Conservation (phyloP, 2,797 vertebrate genomes). For the Amblyopsis hoosieri region DNA sequence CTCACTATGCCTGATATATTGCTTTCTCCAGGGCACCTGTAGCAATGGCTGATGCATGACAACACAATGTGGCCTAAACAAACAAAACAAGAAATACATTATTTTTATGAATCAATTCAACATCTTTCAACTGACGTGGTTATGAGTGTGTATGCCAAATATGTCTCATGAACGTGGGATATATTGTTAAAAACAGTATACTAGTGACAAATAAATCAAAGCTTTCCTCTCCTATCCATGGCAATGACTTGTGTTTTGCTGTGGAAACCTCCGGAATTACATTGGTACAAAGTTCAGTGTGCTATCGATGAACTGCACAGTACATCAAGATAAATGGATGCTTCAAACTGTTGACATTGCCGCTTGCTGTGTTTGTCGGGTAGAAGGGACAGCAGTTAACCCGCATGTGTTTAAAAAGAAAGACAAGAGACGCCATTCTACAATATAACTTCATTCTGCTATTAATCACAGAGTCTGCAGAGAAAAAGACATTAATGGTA, state of each 20-base stretch:
- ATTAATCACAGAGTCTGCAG: too few relatives aligned
- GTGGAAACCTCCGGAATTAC: too few relatives aligned
- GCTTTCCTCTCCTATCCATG: background rate
- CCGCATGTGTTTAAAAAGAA: too few relatives aligned
- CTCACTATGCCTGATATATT: background rate
- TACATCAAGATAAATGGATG: too few relatives aligned
- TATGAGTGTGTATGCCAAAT: conserved; percentile 2
- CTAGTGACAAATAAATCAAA: background rate
- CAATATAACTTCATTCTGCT: too few relatives aligned
- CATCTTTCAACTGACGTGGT: background rate
- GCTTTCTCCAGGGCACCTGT: conserved; percentile 8
- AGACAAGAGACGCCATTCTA: too few relatives aligned
- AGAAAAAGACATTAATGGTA: too few relatives aligned
- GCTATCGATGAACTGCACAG: too few relatives aligned
- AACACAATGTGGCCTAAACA: conserved; percentile 2
- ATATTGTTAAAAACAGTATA: background rate
- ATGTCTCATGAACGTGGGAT: background rate
- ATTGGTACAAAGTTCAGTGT: too few relatives aligned
- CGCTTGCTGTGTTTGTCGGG: too few relatives aligned
- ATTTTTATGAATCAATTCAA: conserved; percentile 1
- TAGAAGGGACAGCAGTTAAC: too few relatives aligned
- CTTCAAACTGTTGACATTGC: too few relatives aligned
- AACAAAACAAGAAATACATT: background rate
- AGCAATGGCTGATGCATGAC: conserved; percentile 13
- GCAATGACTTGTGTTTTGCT: background rate